Conservation (phyloP, 2,888 invertebrate genomes). For the Campaea margaritaria region DNA sequence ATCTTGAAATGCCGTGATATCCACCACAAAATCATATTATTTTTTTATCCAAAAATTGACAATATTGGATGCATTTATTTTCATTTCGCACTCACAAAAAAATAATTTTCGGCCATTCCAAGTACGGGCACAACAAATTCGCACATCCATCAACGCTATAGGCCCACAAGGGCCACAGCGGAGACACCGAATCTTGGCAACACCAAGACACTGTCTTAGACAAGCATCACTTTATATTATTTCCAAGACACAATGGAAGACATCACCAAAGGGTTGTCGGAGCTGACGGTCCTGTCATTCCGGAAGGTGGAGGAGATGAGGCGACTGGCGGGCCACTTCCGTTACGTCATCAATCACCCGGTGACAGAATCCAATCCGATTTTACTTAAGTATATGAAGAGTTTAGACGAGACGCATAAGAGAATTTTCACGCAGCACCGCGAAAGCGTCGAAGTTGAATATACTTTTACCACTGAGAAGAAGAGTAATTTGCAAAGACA, state of each 20-base stretch:
- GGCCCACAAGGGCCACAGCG: conserved; percentile 43
- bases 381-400: conserved; percentile 63
- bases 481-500: conserved; percentile 76
- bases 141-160: conserved; percentile 45
- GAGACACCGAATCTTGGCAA: conserved; percentile 52
- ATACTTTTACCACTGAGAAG: conserved; percentile 79
- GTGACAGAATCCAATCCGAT: conserved; percentile 61
- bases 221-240: conserved; percentile 26
- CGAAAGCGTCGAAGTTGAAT: conserved; percentile 76
- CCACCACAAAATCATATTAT: conserved; percentile 60
- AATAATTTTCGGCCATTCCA: conserved; percentile 40
- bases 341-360: conserved; percentile 68
- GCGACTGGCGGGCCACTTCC: conserved; percentile 70
- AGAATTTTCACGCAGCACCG: conserved; percentile 68
- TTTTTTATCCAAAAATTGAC: conserved; percentile 56
- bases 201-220: conserved; percentile 37
- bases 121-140: conserved; percentile 59
- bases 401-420: conserved; percentile 67
- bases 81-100: conserved; percentile 43
- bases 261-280: conserved; percentile 57
- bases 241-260: conserved; percentile 47
- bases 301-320: conserved; percentile 74
- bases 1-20: conserved; percentile 82
- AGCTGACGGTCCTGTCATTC: conserved; percentile 72
- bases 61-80: conserved; percentile 44